Evolutionary conservation across 1,140 invertebrate genomes (phyloP).

Genomic region (Oscheius sp.): DNA sequence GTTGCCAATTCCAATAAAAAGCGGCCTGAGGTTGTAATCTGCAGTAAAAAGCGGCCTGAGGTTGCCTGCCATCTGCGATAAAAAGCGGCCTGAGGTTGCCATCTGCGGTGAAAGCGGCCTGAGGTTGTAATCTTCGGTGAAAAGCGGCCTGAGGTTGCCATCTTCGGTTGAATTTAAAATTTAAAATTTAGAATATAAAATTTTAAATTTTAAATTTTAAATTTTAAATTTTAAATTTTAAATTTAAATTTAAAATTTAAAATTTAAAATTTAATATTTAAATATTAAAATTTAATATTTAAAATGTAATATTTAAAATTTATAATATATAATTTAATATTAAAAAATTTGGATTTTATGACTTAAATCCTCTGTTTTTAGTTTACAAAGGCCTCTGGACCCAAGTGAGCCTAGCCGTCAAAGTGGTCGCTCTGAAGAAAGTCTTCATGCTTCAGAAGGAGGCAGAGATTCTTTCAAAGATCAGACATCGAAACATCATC

Average conservation of each 20-base stretch:
- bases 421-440: slow-evolving; percentile 52
- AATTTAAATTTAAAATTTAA: neutral
- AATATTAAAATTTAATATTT: neutral
- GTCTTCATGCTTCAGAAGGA: slow-evolving; percentile 58
- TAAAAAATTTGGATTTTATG: neutral
- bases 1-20: too few species aligned
- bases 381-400: slow-evolving; percentile 48
- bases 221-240: neutral
- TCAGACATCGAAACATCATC: slow-evolving; percentile 55
- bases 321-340: neutral
- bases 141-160: too few species aligned
- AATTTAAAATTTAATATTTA: neutral
- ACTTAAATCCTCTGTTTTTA: slow-evolving; percentile 11
- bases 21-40: too few species aligned
- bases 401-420: slow-evolving; percentile 6
- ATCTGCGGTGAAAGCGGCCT: too few species aligned
- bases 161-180: too few species aligned
- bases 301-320: neutral
- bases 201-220: too few species aligned
- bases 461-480: slow-evolving; percentile 55
- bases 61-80: too few species aligned
- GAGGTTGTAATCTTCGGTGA: too few species aligned
- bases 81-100: too few species aligned
- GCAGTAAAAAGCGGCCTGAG: too few species aligned
- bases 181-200: too few species aligned